phyloP scores from a whole-genome alignment of 2,113 vertebrate species.

The Tetraodon nigroviridis region DNA sequence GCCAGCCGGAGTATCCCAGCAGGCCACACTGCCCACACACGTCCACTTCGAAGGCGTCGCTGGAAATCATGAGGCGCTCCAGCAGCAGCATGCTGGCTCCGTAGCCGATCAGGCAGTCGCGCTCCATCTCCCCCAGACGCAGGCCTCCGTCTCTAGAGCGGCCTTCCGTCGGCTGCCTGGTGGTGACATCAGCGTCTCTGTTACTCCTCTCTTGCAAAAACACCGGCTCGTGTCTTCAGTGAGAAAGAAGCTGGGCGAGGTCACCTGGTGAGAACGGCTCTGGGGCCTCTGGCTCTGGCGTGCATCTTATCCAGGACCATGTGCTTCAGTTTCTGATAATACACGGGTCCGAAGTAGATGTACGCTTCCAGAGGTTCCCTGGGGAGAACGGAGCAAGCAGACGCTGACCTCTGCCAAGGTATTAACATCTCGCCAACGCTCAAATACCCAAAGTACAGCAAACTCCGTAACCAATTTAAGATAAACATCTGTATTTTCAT shows the following conservation, averaged over 20 bases:
- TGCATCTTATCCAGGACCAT: conserved; percentile 99
- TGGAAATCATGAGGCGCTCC: conserved; percentile 98
- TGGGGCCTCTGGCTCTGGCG: conserved; percentile 90
- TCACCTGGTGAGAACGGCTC: conserved; percentile 96
- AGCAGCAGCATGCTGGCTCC: conserved; percentile 96
- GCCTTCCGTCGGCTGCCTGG: conserved; percentile 95
- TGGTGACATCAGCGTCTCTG: neutral
- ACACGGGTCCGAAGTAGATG: conserved; percentile 97
- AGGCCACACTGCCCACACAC: conserved; percentile 96
- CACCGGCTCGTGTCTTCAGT: neutral
- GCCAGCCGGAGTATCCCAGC: conserved; percentile 97
- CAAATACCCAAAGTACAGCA: neutral
- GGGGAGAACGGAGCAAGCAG: conserved; percentile 7
- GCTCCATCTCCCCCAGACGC: conserved; percentile 97
- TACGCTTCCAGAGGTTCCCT: conserved; percentile 96
- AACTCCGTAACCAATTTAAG: neutral
- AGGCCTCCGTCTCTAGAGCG: conserved; percentile 94
- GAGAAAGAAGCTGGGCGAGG: too few relatives aligned
- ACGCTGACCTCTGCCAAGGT: neutral
- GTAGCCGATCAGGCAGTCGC: conserved; percentile 97
- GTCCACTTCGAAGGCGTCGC: conserved; percentile 97
- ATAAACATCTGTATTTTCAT: neutral
- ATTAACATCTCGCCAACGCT: neutral
- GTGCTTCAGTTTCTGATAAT: conserved; percentile 98
- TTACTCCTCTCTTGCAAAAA: too few relatives aligned